Evolutionary conservation across 1,140 invertebrate genomes (phyloP), one percentile per base, ranked within the genome.

Genomic region (Teleopsis dalmanni): DNA sequence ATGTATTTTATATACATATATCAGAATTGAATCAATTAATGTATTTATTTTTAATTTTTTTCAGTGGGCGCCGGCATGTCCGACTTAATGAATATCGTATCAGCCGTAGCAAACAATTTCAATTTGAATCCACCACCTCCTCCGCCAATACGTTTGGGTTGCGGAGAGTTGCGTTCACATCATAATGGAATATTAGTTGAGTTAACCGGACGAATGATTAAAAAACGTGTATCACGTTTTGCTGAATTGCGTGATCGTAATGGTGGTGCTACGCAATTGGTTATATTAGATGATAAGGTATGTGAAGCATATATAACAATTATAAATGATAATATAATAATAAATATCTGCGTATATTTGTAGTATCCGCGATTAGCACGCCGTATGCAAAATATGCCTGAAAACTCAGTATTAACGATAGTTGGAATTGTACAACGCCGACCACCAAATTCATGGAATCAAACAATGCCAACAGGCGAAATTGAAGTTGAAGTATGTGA

Each of bases 401-500:
- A 65, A 43, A 65, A 72, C 35, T 65, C 72, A 6, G 65, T 59
- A 7, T 50, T 74, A 5, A 66, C 67, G 9, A 65, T 74, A 49
- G 56, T 70, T 13, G 73, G 73, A 6, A 52, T 51, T 26, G 72
- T 73, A 6, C 59, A 59, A 50, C 42, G 52, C 1, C 52, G 73
- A 4, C 72, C 72, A 1, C 47, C 44, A 13, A 61, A 62, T 37
- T 68, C 64, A 4, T 62, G 60, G 33, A 74, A 74, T 50, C 57
- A 67, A 47, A 66, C 62, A 11, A 66, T 74, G 60, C 59, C 62
- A 3, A 74, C 73, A 0, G 73, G 73, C 3, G 66, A 70, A 37
- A 60, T 73, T 11, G 73, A 74, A 53, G 70, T 74, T 13, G 58
- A 66, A 23, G 62, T 74, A 11, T 59, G 70, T 53, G 62, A 73